These are phyloP conservation scores for Accipiter cooperii DNA, from an alignment of 2,113 vertebrate species.

Conservation along the genomic window DNA sequence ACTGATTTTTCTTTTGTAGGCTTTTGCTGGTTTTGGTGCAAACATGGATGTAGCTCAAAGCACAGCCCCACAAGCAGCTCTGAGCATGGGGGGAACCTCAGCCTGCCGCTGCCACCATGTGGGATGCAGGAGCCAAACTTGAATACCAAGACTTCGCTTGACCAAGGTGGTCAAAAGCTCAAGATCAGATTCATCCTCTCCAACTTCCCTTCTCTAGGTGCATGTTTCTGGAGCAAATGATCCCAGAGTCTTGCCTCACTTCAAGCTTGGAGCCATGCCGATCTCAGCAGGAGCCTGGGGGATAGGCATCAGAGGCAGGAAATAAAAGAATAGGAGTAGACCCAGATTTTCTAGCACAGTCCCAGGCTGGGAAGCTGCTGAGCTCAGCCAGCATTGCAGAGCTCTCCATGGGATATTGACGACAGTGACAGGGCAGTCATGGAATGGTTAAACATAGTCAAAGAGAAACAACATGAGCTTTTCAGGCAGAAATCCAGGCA, in stretches of 20 bases:
- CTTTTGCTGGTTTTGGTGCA: background rate
- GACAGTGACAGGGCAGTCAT: background rate
- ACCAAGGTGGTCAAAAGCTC: background rate
- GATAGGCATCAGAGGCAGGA: background rate
- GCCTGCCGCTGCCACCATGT: background rate
- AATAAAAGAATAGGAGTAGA: background rate
- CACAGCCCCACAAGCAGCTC: background rate
- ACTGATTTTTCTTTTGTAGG: background rate
- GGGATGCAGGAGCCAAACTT: background rate
- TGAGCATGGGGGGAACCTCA: background rate
- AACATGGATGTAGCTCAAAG: background rate
- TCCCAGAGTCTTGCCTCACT: background rate
- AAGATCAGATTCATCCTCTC: background rate
- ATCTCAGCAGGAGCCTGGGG: background rate
- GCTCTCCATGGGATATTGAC: too few relatives aligned
- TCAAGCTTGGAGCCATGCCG: rapidly evolving
- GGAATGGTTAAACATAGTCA: background rate
- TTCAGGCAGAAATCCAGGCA: background rate
- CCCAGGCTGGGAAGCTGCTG: background rate
- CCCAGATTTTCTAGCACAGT: background rate
- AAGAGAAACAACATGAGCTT: background rate
- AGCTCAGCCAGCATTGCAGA: background rate
- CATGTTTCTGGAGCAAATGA: background rate
- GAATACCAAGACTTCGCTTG: background rate
- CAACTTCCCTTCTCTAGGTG: background rate